These are phyloP conservation scores for Petrolisthes manimaculis DNA, from an alignment of 2,888 invertebrate genomes.

Conservation along the genomic window DNA sequence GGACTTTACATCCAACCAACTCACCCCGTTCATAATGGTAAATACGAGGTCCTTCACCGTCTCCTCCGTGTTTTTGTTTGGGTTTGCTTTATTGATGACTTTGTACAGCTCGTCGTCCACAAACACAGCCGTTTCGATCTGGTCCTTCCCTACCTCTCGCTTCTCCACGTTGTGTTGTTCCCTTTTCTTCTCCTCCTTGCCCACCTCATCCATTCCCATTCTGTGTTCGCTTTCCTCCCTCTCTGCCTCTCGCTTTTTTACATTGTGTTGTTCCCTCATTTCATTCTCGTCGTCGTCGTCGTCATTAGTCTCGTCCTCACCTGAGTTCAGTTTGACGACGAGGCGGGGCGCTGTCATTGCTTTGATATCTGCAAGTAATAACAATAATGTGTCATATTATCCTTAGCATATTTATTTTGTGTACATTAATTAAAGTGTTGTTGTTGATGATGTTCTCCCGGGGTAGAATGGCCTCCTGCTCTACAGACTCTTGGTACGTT, in stretches of 20 bases:
- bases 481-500: too few species aligned
- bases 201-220: background rate
- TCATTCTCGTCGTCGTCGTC: background rate
- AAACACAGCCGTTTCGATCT: constrained; percentile 63
- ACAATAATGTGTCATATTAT: too few species aligned
- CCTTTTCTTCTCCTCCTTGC: background rate
- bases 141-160: background rate
- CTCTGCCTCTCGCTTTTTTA: constrained; percentile 3
- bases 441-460: too few species aligned
- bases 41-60: constrained; percentile 51
- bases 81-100: constrained; percentile 26
- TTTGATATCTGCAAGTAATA: constrained; percentile 25
- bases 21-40: constrained; percentile 65
- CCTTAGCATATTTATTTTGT: too few species aligned
- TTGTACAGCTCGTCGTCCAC: constrained; percentile 44
- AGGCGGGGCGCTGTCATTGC: constrained; percentile 55
- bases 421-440: too few species aligned
- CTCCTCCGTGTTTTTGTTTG: constrained; percentile 5
- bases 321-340: background rate
- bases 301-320: background rate
- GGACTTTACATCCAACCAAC: background rate
- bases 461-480: too few species aligned
- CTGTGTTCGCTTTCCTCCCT: background rate
- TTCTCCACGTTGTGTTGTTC: background rate
- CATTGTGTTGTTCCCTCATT: background rate